Evolutionary conservation across 2,113 vertebrate genomes (phyloP).

Genomic region (Variabilichromis moorii): DNA sequence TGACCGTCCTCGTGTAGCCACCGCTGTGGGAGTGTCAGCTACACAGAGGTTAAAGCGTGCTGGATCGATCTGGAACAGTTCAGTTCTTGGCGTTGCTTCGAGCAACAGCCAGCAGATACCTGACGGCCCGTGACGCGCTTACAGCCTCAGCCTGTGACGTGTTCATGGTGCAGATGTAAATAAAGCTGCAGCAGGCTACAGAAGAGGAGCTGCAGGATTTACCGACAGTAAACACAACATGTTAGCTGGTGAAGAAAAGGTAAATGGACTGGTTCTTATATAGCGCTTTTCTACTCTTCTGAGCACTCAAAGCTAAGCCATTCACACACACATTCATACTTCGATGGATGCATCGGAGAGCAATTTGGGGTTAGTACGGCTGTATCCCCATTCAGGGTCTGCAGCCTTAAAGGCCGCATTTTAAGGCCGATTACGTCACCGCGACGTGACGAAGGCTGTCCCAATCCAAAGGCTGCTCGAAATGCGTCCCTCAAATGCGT

Average conservation of each 20-base stretch:
- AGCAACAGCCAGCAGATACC: not conserved
- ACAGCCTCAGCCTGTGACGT: not conserved
- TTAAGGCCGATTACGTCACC: too few relatives aligned
- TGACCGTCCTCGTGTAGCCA: not conserved
- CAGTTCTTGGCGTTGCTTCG: not conserved
- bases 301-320: not conserved
- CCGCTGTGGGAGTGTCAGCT: not conserved
- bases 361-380: not conserved
- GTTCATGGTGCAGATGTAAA: not conserved
- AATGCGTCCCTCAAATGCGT: too few relatives aligned
- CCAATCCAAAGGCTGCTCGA: too few relatives aligned
- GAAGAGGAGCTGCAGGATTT: not conserved
- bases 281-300: not conserved
- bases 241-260: not conserved
- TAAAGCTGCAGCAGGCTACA: not conserved
- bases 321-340: not conserved
- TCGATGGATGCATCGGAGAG: not conserved
- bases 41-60: not conserved
- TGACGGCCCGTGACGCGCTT: not conserved
- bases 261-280: not conserved
- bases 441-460: too few relatives aligned
- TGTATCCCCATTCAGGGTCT: too few relatives aligned
- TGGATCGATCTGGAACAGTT: not conserved
- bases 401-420: too few relatives aligned
- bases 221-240: not conserved